Percentiles rank a stretch among this genome's conserved stretches.
Evolutionary conservation across 2,113 vertebrate species (phyloP).

Genomic region (Neogobius melanostomus): DNA sequence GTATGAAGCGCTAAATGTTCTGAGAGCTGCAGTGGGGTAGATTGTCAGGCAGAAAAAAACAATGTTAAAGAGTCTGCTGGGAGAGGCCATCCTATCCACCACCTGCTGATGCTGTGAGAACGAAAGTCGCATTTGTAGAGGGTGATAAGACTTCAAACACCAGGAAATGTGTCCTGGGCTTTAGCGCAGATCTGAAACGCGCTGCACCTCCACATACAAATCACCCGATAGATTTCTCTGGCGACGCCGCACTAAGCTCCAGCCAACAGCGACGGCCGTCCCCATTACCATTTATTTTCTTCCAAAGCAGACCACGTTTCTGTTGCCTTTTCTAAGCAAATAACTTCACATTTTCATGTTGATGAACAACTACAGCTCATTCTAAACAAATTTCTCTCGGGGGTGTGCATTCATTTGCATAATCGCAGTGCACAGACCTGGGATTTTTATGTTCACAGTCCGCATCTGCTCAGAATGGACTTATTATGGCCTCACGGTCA

Average conservation of each 20-base stretch:
- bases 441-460: conserved; percentile 10
- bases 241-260: background rate
- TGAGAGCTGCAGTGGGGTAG: conserved; percentile 60
- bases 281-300: background rate
- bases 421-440: conserved; percentile 25
- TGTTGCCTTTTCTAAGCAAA: background rate
- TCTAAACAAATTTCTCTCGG: conserved; percentile 26
- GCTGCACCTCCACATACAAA: background rate
- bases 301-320: background rate
- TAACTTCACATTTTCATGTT: background rate
- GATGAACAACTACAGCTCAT: conserved; percentile 3
- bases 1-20: conserved; percentile 41
- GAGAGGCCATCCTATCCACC: conserved; percentile 53
- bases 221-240: conserved; percentile 5
- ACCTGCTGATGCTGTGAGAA: conserved; percentile 54
- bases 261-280: background rate
- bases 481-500: conserved; percentile 9
- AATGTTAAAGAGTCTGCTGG: conserved; percentile 55
- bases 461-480: background rate
- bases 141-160: conserved; percentile 42
- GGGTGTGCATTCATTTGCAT: conserved; percentile 32
- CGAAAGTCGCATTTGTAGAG: conserved; percentile 27
- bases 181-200: conserved; percentile 10
- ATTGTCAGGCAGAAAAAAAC: conserved; percentile 58
- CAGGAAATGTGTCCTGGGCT: conserved; percentile 16